phyloP scores from a whole-genome alignment of 2,888 invertebrate genomes.

The Meloe dianella region DNA sequence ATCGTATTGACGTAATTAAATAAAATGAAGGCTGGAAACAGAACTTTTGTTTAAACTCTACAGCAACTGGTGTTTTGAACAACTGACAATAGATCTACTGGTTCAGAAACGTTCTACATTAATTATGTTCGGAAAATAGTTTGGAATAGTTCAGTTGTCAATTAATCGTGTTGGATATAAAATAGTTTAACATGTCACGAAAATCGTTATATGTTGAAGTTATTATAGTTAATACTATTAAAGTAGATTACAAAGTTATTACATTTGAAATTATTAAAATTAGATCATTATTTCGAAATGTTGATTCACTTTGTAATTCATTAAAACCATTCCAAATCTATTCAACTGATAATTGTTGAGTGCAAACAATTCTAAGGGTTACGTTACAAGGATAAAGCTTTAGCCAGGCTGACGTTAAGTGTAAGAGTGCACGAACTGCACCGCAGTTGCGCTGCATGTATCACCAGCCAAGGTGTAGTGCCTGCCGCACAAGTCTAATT shows the following conservation, averaged over 20 bases:
- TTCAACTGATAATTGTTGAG: neutral
- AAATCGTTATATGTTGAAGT: conserved; percentile 3
- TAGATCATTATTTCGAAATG: too few relatives aligned
- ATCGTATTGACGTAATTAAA: neutral
- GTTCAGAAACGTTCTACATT: neutral
- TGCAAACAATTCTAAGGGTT: too few relatives aligned
- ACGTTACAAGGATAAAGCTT: too few relatives aligned
- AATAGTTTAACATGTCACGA: conserved; percentile 10
- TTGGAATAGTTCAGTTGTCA: conserved; percentile 10
- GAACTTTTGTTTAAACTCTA: neutral
- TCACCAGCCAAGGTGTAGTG: too few relatives aligned
- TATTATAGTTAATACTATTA: neutral
- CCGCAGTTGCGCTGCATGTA: too few relatives aligned
- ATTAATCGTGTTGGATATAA: conserved; percentile 5
- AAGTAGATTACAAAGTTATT: neutral
- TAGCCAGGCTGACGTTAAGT: too few relatives aligned
- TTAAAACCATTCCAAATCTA: neutral
- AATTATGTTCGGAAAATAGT: conserved; percentile 16
- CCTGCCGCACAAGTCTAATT: too few relatives aligned
- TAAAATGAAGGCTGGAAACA: neutral
- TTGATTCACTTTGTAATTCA: too few relatives aligned
- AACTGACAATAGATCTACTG: conserved; percentile 6
- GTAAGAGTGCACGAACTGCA: too few relatives aligned
- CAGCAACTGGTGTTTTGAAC: conserved; percentile 14
- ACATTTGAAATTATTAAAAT: neutral